Conservation (phyloP, 2,888 invertebrate species). For the Troglohyphantes excavatus region DNA sequence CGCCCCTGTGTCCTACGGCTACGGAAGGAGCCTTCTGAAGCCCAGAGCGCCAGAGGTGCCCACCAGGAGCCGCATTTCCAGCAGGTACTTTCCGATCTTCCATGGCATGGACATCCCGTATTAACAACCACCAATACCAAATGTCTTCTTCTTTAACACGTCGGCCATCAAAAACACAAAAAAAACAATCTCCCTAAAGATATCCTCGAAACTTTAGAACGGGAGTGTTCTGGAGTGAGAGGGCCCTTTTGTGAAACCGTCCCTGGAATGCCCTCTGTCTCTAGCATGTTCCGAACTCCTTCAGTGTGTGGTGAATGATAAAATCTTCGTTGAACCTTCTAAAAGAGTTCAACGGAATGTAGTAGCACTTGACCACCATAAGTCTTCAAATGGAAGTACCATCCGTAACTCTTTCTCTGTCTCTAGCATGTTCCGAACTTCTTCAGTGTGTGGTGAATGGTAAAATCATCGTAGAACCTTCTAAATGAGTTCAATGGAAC, state of each 20-base stretch:
- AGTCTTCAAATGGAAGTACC: not conserved
- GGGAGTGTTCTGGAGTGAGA: conserved; percentile 64
- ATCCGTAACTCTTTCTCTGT: not conserved
- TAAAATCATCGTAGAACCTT: not conserved
- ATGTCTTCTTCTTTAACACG: conserved; percentile 15
- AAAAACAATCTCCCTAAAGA: not conserved
- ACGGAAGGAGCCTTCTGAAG: conserved; percentile 74
- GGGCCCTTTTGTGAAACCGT: conserved; percentile 67
- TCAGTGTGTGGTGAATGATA: not conserved
- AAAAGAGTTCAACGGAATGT: not conserved
- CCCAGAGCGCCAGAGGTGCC: conserved; percentile 60
- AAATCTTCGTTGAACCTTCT: not conserved
- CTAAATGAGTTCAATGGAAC: too few relatives aligned
- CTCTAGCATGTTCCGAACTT: not conserved
- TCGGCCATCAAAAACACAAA: conserved; percentile 6
- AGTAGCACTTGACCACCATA: not conserved
- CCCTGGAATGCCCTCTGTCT: conserved; percentile 42
- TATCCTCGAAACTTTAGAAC: conserved; percentile 30
- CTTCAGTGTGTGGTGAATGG: too few relatives aligned
- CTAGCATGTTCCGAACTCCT: not conserved
- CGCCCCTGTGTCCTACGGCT: conserved; percentile 74
- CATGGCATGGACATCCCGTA: conserved; percentile 77
- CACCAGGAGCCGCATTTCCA: conserved; percentile 61
- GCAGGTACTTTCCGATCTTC: conserved; percentile 76
- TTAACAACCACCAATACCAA: conserved; percentile 56